Evolutionary conservation across 2,888 invertebrate genomes (phyloP).

Genomic region (Dascillus cervinus): DNA sequence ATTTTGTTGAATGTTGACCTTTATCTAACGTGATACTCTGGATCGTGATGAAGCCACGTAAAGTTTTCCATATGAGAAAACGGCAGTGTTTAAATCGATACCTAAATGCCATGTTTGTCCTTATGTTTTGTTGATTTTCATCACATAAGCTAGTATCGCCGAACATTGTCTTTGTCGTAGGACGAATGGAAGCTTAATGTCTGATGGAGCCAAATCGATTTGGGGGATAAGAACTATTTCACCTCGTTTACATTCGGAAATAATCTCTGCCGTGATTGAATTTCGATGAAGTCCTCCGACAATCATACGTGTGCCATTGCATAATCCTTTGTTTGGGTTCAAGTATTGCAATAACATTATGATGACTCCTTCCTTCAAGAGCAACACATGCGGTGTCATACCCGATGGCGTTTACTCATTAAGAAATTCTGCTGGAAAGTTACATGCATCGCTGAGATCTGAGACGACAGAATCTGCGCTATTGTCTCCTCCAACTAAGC

Average conservation of each 20-base stretch:
- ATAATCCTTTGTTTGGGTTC: constrained; percentile 15
- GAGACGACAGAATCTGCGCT: neutral
- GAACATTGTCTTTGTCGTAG: neutral
- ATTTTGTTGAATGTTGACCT: neutral
- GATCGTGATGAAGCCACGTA: neutral
- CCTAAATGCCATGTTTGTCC: neutral
- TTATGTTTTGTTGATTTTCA: neutral
- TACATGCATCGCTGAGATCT: neutral
- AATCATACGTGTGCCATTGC: constrained; percentile 15
- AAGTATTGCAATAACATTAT: constrained; percentile 22
- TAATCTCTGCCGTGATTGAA: neutral
- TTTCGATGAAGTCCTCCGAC: neutral
- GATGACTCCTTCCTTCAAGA: constrained; percentile 17
- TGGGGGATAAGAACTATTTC: neutral
- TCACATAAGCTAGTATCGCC: neutral
- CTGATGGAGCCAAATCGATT: neutral
- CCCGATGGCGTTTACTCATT: constrained; percentile 4
- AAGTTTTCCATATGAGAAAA: neutral
- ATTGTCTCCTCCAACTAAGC: neutral
- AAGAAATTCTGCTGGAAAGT: neutral
- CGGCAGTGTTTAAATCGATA: neutral
- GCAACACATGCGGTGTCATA: constrained; percentile 20
- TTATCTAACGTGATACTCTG: neutral
- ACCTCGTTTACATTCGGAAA: neutral
- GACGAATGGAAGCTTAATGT: neutral